Conservation (phyloP, 2,888 invertebrate species). For the Acronicta psi region DNA sequence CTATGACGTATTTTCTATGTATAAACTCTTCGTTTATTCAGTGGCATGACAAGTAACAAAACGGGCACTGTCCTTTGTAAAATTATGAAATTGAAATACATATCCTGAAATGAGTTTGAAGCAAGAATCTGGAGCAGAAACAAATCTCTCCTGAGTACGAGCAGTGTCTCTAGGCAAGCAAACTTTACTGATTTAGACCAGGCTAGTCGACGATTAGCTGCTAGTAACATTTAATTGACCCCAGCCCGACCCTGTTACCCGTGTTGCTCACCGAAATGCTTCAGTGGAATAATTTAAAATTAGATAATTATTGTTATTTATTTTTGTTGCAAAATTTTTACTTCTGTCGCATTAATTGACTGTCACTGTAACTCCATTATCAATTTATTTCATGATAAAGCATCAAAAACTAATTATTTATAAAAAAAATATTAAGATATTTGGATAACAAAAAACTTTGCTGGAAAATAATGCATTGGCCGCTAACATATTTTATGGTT, state of each 20-base stretch:
- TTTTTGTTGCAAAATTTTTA: conserved; percentile 4
- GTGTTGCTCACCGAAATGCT: conserved; percentile 43
- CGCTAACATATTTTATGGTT: conserved; percentile 15
- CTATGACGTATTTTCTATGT: conserved; percentile 5
- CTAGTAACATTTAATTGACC: conserved; percentile 52
- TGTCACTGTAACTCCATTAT: too few relatives aligned
- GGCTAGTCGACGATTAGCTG: conserved; percentile 35
- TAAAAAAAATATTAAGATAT: too few relatives aligned
- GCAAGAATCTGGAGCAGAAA: not conserved
- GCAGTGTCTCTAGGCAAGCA: not conserved
- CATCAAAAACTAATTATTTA: too few relatives aligned
- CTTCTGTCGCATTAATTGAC: not conserved
- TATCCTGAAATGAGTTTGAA: not conserved
- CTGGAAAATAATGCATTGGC: not conserved
- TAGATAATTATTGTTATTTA: conserved; percentile 30
- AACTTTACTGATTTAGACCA: conserved; percentile 21
- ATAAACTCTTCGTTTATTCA: conserved; percentile 5
- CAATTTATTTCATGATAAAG: too few relatives aligned
- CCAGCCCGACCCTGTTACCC: conserved; percentile 26
- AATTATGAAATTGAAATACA: not conserved
- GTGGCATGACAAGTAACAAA: not conserved
- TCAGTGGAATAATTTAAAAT: conserved; percentile 35
- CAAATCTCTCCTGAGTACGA: not conserved
- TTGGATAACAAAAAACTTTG: too few relatives aligned
- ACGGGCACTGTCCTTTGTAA: not conserved